Base-by-base conservation (phyloP, 2,797 vertebrate species). In the Calcarius lapponicus region DNA sequence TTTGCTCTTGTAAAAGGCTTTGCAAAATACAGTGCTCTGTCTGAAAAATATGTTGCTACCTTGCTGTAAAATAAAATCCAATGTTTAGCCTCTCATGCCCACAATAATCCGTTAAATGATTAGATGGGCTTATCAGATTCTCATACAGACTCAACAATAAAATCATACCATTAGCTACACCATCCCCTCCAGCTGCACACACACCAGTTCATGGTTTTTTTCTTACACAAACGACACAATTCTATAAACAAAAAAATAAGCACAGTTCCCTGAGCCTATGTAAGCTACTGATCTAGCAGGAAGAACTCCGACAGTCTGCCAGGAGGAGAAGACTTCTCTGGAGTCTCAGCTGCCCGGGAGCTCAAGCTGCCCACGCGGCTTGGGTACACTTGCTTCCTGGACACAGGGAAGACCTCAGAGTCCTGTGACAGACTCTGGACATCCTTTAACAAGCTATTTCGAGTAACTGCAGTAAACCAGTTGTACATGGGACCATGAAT, bases 331-430 rank as follows among this genome's bases (percentile, higher is more conserved):
- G 57, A 43, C 2, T 69, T 26, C n/a, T 40, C 20, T 70, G 17
- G 40, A 83, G 9, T 4, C 10, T n/a, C n/a, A n/a, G n/a, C n/a
- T n/a, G n/a, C n/a, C 1, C 0, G 2, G 48, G 13, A 80, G 45
- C 12, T 58, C 25, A 18, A 34, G 26, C 11, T 79, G 53, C 26
- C 57, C 6, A 2, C 18, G 4, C 2, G 10, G 16, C n/a, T 50
- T 14, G 13, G 31, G 38, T 19, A 21, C 4, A 1, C 11, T 32
- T 38, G 9, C 15, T 34, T 74, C 11, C 40, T 7, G 29, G n/a
- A 43, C n/a, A 21, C 9, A 20, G 4, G 29, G 40, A 51, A 64
- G 28, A 20, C 17, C 22, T 57, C 25, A 24, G 32, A 34, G 25
- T 66, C 51, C 60, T 42, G 57, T 57, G 61, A 65, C 0, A 0